Evolutionary conservation across 2,113 vertebrate genomes (phyloP).

Genomic region (Chionis minor): DNA sequence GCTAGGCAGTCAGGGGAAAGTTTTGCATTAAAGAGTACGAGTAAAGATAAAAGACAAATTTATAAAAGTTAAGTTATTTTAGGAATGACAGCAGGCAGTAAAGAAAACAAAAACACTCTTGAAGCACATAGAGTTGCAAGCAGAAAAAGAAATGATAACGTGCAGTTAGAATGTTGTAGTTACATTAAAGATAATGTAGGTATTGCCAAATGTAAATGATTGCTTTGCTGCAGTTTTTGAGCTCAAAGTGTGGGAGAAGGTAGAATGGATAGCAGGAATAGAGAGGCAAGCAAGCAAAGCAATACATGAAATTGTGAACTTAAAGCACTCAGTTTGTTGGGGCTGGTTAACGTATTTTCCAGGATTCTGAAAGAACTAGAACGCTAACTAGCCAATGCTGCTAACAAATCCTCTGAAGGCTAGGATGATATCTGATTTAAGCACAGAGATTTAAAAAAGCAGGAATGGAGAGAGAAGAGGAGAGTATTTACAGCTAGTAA

Average conservation of each 20-base stretch:
- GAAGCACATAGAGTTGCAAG: neutral
- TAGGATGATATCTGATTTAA: neutral
- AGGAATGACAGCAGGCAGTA: neutral
- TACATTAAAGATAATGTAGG: neutral
- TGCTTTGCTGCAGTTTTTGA: neutral
- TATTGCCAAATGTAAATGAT: neutral
- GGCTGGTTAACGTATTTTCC: neutral
- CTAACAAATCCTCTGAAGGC: neutral
- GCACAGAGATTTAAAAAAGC: neutral
- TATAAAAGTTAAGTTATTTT: neutral
- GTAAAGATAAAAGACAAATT: neutral
- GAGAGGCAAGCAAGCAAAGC: neutral
- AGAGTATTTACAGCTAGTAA: neutral
- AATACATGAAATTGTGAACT: neutral
- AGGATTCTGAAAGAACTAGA: neutral
- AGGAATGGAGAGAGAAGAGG: neutral
- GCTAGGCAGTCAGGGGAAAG: neutral
- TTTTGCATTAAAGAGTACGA: neutral
- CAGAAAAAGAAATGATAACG: neutral
- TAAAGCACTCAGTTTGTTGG: neutral
- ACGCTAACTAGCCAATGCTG: neutral
- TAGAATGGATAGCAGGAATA: neutral
- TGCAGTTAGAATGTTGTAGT: neutral
- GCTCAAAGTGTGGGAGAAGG: neutral
- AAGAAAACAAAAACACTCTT: neutral